phyloP scores from a whole-genome alignment of 2,113 vertebrate species.

The Microcebus lehilahytsara region DNA sequence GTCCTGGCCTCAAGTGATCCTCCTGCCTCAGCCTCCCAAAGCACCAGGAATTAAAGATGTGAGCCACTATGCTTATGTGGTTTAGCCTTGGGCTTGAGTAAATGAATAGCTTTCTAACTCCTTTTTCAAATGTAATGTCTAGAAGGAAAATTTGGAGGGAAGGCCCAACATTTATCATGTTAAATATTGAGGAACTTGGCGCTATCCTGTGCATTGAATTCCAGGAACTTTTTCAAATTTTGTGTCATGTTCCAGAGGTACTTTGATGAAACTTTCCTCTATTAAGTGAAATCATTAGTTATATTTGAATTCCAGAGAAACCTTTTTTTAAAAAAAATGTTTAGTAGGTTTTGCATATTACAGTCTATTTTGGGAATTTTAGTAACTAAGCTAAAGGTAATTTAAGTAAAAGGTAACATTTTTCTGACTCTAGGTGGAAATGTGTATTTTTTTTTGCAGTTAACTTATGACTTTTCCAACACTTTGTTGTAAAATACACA shows the following conservation, averaged over 20 bases:
- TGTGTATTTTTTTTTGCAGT: not conserved
- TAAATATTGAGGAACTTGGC: not conserved
- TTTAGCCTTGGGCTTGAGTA: not conserved
- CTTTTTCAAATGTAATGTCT: not conserved
- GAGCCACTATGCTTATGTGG: too few relatives aligned
- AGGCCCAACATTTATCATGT: not conserved
- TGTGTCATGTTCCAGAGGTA: slow-evolving; percentile 20
- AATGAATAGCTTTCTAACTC: not conserved
- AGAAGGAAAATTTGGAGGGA: not conserved
- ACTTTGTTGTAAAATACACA: slow-evolving; percentile 27
- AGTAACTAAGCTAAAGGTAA: slow-evolving; percentile 18
- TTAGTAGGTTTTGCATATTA: not conserved
- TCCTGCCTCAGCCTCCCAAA: too few relatives aligned
- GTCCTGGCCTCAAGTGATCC: too few relatives aligned
- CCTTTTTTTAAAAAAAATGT: not conserved
- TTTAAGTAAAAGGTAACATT: not conserved
- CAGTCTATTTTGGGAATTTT: not conserved
- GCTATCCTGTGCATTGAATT: not conserved
- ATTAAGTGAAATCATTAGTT: slow-evolving; percentile 23
- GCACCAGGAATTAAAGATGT: too few relatives aligned
- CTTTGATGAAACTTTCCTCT: slow-evolving; percentile 3
- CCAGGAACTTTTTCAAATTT: slow-evolving; percentile 15
- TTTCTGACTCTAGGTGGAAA: slow-evolving; percentile 19
- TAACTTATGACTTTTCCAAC: not conserved
- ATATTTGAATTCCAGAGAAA: slow-evolving; percentile 30